Evolutionary conservation across 2,113 vertebrate species (phyloP).

Genomic region (Laticauda colubrina): DNA sequence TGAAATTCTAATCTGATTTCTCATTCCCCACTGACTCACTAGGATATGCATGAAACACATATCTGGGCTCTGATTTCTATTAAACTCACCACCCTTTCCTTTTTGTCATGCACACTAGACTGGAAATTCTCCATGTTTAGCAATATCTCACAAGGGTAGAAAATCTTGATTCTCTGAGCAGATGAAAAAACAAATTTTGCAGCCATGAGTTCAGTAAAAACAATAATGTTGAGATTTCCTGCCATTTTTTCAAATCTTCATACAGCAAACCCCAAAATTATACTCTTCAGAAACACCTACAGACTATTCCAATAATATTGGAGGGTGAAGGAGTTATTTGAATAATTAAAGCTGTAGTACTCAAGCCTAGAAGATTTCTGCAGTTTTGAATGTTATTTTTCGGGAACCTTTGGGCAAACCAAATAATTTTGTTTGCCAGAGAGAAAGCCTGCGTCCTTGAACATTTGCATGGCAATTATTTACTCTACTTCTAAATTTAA

Average conservation of each 20-base stretch:
- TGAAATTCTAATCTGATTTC: not conserved
- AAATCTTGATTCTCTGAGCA: not conserved
- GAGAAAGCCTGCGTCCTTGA: not conserved
- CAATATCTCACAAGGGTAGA: not conserved
- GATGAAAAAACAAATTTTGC: constrained; percentile 4
- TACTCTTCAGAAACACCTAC: not conserved
- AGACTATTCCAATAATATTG: not conserved
- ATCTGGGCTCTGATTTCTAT: not conserved
- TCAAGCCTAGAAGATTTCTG: not conserved
- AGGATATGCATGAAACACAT: not conserved
- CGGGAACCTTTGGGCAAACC: not conserved
- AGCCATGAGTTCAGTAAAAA: not conserved
- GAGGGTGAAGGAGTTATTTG: not conserved
- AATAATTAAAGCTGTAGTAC: not conserved
- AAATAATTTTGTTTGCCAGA: not conserved
- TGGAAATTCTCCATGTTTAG: constrained; percentile 1
- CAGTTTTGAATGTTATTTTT: not conserved
- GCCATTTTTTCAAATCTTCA: not conserved
- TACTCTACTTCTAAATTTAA: not conserved
- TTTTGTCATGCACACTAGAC: not conserved
- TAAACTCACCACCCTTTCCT: not conserved
- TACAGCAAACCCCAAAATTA: not conserved
- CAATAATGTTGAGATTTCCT: not conserved
- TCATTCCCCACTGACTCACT: not conserved
- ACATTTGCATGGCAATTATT: not conserved